Base-by-base conservation (phyloP, 2,888 invertebrate species). In the Tetranychus piercei region DNA sequence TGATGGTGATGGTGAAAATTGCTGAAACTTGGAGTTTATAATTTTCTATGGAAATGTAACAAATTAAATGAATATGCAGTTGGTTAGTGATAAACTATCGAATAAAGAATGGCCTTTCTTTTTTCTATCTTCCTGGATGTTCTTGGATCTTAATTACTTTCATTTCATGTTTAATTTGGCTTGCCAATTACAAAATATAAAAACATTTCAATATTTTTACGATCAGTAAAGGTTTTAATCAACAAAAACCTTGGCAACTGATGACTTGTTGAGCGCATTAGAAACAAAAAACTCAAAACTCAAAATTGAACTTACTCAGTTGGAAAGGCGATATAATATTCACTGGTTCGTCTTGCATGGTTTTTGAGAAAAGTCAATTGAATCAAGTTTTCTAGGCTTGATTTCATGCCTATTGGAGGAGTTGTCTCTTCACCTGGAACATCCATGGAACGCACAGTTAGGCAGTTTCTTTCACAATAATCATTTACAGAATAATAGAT, bases 341-440 rank as follows among this genome's bases (percentile, higher is more conserved):
- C 94, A 1, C 89, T 85, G 74, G 90, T 90, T 80, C 90, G 89
- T 43, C 88, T 88, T 78, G 90, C 89, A 81, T 90, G 88, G 84
- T 94, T 94, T 83, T 93, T 92, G 74, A 94, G 84, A 80, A 94
- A 86, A 0, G 91, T 92, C 80, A 94, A 85, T 77, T 92, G 86
- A 80, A 94, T 86, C 74, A 92, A 86, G 83, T 91, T 88, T 79
- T 88, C 74, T 65, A 5, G 44, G 44, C 55, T 55, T 55, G 55
- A 55, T 55, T 55, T 87, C 86, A 71, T 87, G 86, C 55, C 55
- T 15, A 55, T 55, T 55, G 55, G 55, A 55, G 55, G 78, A 88
- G 87, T 78, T 90, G 86, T 79, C 89, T 89, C 77, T 86, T 81
- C 73, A 86, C 85, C 74, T 93, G 85, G 82, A 93, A 55, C 55